Evolutionary conservation across 2,888 invertebrate species (phyloP), one percentile per base, ranked within the genome.

Genomic region (Cerceris ruficornis): DNA sequence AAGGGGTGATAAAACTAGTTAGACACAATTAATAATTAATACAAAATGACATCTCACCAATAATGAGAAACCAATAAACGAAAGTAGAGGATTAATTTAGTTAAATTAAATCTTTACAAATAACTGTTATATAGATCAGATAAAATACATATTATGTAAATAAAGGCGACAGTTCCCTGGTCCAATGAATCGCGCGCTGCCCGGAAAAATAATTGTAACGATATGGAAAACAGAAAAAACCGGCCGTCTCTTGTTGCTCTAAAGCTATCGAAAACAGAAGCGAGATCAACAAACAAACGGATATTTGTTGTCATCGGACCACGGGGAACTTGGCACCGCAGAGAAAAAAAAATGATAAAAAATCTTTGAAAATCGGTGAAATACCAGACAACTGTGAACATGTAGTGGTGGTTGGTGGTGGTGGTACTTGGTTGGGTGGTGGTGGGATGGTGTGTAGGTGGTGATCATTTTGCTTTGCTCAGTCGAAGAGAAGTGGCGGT

Each of bases 341-440:
- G 11, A 60, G 42, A 55, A 54, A 72, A 74, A 81, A 80, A 82
- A 81, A 77, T 74, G 69, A 80, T 85, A 86, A 86, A 86, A 90
- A 90, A 90, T 86, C 87, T 89, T 92, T 90, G 89, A 90, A 92
- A 92, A 91, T 88, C 88, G 88, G 89, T 91, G 90, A 91, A 91
- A 91, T 92, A 92, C 91, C 92, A 92, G 91, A 91, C 86, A 92
- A 90, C 88, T 92, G 91, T 92, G 91, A 92, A 91, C 91, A 91
- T 92, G 91, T 92, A 88, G 90, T 91, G 88, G 91, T 91, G 88
- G 91, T 89, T 90, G 89, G 88, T 90, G 88, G 87, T 90, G 86
- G 87, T 89, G 86, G 90, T 90, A 88, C 86, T 90, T 90, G 89
- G 88, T 91, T 91, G 91, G 91, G 90, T 90, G 88, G 89, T 90